Evolutionary conservation across 2,888 invertebrate genomes (phyloP).

Genomic region (Nudaria mundana): DNA sequence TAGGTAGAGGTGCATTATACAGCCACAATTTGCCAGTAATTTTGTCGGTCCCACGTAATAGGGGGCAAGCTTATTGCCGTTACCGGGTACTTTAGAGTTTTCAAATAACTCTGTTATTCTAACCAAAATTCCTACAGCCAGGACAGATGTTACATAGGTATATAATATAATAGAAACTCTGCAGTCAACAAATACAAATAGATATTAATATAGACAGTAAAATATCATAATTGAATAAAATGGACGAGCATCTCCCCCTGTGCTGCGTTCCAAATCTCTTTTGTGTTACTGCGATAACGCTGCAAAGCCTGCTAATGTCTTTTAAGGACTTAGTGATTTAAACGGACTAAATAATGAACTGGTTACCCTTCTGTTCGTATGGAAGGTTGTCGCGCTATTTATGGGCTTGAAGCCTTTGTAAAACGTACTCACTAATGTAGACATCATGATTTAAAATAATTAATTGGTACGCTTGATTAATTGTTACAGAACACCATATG

Average conservation of each 20-base stretch:
- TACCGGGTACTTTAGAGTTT: too few relatives aligned
- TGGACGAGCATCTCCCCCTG: conserved; percentile 54
- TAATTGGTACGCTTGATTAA: background rate
- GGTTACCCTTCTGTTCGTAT: conserved; percentile 59
- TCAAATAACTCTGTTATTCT: too few relatives aligned
- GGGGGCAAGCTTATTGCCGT: too few relatives aligned
- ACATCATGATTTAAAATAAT: conserved; percentile 5
- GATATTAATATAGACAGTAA: background rate
- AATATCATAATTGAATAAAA: conserved; percentile 50
- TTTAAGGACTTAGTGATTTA: conserved; percentile 82
- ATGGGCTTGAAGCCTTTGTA: conserved; percentile 54
- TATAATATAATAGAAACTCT: too few relatives aligned
- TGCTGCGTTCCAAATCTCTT: conserved; percentile 67
- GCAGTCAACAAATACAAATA: too few relatives aligned
- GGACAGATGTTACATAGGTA: too few relatives aligned
- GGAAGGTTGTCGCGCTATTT: conserved; percentile 57
- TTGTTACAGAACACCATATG: too few relatives aligned
- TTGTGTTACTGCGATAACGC: conserved; percentile 75
- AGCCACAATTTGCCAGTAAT: too few relatives aligned
- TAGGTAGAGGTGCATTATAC: too few relatives aligned
- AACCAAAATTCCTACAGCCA: too few relatives aligned
- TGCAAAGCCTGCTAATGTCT: conserved; percentile 80
- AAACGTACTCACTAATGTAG: conserved; percentile 15
- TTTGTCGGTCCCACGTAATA: too few relatives aligned
- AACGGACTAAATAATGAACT: conserved; percentile 81